Base-by-base conservation (phyloP, 2,113 vertebrate species). In the Oreochromis tanganicae region DNA sequence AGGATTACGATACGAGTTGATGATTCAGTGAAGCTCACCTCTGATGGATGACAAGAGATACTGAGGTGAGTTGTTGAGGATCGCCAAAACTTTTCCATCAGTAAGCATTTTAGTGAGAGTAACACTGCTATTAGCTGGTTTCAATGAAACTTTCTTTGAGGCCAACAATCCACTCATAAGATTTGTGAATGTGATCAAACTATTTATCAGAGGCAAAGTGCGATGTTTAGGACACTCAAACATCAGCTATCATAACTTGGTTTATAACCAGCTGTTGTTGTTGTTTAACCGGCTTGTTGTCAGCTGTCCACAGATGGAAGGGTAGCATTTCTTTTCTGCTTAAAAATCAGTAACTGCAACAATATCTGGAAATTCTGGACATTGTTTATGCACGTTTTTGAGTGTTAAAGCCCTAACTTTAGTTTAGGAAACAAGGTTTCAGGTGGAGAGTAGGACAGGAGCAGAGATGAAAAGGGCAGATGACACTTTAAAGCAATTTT, bases 181-280 rank as follows among this genome's bases (percentile, higher is more conserved):
- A 41, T 41, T 21, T 41, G 34, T 0, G 0, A 68, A 13, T 41
- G 36, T 68, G 34, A 68, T 41, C n/a, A 41, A 68, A 68, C 0
- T 41, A 21, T 21, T 68, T 41, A 24, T 68, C 63, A 68, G 63
- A 68, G 63, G 63, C 17, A 41, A 68, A 68, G 36, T 68, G n/a
- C 1, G 7, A 68, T 9, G 19, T 68, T 41, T 68, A 68, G 63
- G 36, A 68, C 36, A 41, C 36, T 68, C 36, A 68, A 68, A 21
- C 7, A 68, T 1, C 36, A 68, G 36, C 63, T 41, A 21, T 66
- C 34, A 38, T 66, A 8, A 38, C 34, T 66, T 66, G 38, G 12
- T 8, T 38, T 66, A 66, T 1, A 66, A 66, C 34, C 34, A 66
- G 19, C 19, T 66, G 10, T 38, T 41, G 59, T 63, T 63, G 32